Conservation (phyloP, 1,140 invertebrate genomes). For the Eumaeus atala region DNA sequence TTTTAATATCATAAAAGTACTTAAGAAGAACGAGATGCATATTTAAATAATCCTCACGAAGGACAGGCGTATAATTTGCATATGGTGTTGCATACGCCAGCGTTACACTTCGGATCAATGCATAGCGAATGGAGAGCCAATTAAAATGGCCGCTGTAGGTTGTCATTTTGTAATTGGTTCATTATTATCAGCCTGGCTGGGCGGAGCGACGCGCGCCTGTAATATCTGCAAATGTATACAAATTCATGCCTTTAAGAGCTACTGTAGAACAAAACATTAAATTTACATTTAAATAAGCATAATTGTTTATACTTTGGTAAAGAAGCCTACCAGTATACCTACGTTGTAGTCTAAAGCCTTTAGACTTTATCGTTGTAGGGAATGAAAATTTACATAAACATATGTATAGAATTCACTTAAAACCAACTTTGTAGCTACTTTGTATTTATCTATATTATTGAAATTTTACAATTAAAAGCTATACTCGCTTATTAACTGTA, state of each 20-base stretch:
- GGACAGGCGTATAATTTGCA: slow-evolving; percentile 7
- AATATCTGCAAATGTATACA: slow-evolving; percentile 22
- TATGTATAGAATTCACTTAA: no score
- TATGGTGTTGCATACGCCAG: slow-evolving; percentile 9
- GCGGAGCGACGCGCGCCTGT: slow-evolving; percentile 36
- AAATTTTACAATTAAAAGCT: no score
- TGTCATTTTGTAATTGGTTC: slow-evolving; percentile 69
- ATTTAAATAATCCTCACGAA: neutral
- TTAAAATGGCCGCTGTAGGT: slow-evolving; percentile 58
- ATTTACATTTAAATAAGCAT: slow-evolving; percentile 3
- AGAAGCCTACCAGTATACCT: no score
- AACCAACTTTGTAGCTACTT: no score
- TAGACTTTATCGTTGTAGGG: no score
- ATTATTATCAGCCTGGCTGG: slow-evolving; percentile 59
- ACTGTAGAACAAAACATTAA: slow-evolving; percentile 1
- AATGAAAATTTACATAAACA: no score
- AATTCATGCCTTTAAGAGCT: slow-evolving; percentile 11
- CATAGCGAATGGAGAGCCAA: slow-evolving; percentile 49
- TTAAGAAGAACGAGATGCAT: no score
- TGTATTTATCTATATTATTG: no score
- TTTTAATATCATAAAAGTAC: no score
- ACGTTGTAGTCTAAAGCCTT: no score
- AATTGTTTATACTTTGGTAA: no score
- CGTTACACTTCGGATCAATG: slow-evolving; percentile 31
- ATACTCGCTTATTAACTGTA: no score